These are phyloP conservation scores for Chloropsis hardwickii DNA, from an alignment of 2,113 vertebrate species.

Conservation along the genomic window DNA sequence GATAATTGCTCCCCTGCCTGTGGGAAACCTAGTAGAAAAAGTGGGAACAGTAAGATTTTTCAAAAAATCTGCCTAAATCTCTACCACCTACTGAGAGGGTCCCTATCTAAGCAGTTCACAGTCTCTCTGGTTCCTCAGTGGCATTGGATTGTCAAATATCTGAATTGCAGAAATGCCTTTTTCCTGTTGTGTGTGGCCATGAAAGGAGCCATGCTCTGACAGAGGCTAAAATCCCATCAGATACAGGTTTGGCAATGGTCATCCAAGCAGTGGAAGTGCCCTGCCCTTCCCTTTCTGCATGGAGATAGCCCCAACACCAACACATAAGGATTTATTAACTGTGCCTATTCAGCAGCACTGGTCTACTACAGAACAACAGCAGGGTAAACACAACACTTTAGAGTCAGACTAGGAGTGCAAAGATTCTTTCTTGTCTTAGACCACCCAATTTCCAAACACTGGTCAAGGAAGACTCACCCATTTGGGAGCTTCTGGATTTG, in stretches of 20 bases:
- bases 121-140: not conserved
- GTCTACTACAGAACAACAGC: not conserved
- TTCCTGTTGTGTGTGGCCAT: not conserved
- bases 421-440: not conserved
- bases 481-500: not conserved
- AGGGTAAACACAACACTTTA: not conserved
- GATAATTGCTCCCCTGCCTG: not conserved
- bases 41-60: not conserved
- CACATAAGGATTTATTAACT: not conserved
- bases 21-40: not conserved
- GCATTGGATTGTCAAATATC: not conserved
- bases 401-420: not conserved
- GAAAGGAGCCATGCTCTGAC: not conserved
- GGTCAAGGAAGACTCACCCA: not conserved
- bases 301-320: not conserved
- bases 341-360: not conserved
- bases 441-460: not conserved
- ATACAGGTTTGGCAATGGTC: not conserved
- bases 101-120: not conserved
- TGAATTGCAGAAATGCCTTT: rapidly evolving
- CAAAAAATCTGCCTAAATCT: not conserved
- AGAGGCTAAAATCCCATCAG: not conserved
- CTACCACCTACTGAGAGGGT: not conserved
- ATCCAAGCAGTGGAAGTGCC: not conserved
- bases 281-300: not conserved